Evolutionary conservation across 2,888 invertebrate species (phyloP), one percentile per base, ranked within the genome.

Genomic region (Arrhopalites spinosus): DNA sequence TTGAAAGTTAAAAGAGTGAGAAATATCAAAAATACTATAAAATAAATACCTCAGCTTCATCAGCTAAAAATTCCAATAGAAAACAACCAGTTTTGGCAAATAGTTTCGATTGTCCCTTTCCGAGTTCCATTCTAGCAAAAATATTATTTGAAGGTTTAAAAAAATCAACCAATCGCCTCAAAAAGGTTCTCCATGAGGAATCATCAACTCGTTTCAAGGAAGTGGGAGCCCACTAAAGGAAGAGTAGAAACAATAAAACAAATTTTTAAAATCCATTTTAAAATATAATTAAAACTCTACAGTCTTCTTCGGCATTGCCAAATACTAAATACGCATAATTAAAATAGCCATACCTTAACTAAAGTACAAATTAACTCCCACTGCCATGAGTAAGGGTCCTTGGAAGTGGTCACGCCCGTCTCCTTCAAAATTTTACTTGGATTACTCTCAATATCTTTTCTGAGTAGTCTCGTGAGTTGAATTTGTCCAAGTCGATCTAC

Each of bases 331-430:
- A 36, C 5, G 36, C 36, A 7, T 36, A 36, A 7, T 7, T 36
- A 36, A 11, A 36, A 36, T 3, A 36, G 36, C 17, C 20, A 83
- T 87, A 92, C 93, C 89, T 91, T 92, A 36, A 95, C 87, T 83
- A 95, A 89, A 59, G 93, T 91, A 78, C 92, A 89, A 78, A 97
- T 91, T n/a, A 94, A 89, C 83, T 93, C 92, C 96, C 96, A 97
- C 85, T 96, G 92, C 97, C 97, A 97, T 0, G 90, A 89, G 76
- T 90, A 90, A 3, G 92, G 92, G 83, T 95, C 95, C 82, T 93
- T 92, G 76, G 90, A 90, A 74, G 89, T 88, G 83, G 95, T 88
- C 2, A 97, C 95, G 80, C 92, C 90, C 1, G 94, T 92, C 81
- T 95, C 93, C 83, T 91, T 90, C 23, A 96, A 89, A 79, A 91